These are phyloP conservation scores for Leiothrix lutea DNA, from an alignment of 2,113 vertebrate genomes.

Conservation along the genomic window DNA sequence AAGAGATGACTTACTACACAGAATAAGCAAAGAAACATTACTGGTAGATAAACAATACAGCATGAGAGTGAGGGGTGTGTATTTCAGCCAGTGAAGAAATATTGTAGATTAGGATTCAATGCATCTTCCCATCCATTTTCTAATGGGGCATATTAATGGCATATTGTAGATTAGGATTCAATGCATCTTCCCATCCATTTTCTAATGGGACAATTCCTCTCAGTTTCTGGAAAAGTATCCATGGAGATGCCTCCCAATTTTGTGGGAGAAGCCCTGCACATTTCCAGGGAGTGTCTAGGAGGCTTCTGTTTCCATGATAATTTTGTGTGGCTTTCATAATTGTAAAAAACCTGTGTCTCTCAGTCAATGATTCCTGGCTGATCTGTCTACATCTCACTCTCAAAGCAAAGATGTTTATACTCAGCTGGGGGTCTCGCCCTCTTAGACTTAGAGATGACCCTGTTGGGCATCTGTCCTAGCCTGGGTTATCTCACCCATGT, in stretches of 20 bases:
- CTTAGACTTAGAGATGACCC: background rate
- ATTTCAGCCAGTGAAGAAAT: background rate
- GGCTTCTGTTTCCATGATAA: background rate
- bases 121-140: background rate
- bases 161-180: background rate
- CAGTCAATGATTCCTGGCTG: background rate
- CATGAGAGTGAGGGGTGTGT: background rate
- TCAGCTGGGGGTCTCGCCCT: background rate
- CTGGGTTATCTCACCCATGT: background rate
- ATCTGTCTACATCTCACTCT: background rate
- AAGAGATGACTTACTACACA: background rate
- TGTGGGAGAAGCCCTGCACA: rapidly evolving
- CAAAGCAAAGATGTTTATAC: background rate
- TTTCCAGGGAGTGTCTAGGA: background rate
- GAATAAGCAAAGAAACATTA: background rate
- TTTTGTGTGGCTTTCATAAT: background rate
- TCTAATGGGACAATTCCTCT: background rate
- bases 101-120: background rate
- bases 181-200: background rate
- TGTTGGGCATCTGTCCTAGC: rapidly evolving
- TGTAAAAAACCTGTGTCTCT: background rate
- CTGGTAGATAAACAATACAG: background rate
- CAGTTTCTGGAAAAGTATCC: background rate
- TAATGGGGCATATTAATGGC: background rate
- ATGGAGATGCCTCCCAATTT: background rate